phyloP scores from a whole-genome alignment of 1,140 invertebrate genomes.

The Bacillus rossius region DNA sequence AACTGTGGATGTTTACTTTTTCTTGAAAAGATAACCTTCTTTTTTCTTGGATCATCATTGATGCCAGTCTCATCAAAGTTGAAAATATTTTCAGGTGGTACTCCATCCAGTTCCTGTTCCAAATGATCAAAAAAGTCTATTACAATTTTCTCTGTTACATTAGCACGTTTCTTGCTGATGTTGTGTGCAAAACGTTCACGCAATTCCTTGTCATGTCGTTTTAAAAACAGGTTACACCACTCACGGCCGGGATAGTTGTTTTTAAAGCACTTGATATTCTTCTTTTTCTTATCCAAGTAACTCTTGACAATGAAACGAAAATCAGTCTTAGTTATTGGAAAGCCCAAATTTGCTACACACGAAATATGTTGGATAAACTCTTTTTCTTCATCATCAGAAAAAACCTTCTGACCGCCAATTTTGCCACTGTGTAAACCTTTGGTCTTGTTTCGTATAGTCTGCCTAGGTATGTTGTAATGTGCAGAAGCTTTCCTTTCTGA shows the following conservation, averaged over 20 bases:
- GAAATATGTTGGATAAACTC: no score
- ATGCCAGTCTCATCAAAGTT: conserved; percentile 34
- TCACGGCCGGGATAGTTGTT: conserved; percentile 32
- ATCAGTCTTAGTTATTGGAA: conserved; percentile 25
- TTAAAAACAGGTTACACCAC: conserved; percentile 28
- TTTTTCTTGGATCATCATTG: conserved; percentile 38
- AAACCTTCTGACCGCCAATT: no score
- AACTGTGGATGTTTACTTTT: conserved; percentile 35
- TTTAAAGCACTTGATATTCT: conserved; percentile 18
- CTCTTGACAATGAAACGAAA: conserved; percentile 28
- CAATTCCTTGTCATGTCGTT: conserved; percentile 23
- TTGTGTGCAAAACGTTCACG: conserved; percentile 25
- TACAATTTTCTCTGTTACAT: conserved; percentile 12
- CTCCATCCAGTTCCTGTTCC: no score
- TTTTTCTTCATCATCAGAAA: no score
- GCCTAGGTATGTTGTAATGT: no score
- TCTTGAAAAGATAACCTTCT: conserved; percentile 32
- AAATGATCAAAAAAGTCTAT: no score
- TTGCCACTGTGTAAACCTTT: no score
- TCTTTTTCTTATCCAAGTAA: conserved; percentile 26
- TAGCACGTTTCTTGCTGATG: conserved; percentile 25
- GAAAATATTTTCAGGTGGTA: no score
- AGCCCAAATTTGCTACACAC: conserved; percentile 26
- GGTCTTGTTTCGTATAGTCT: no score
- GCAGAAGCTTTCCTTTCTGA: no score